Percentiles rank a stretch among this genome's conserved stretches.
Evolutionary conservation across 2,113 vertebrate genomes (phyloP).

Genomic region (Crypturellus undulatus): DNA sequence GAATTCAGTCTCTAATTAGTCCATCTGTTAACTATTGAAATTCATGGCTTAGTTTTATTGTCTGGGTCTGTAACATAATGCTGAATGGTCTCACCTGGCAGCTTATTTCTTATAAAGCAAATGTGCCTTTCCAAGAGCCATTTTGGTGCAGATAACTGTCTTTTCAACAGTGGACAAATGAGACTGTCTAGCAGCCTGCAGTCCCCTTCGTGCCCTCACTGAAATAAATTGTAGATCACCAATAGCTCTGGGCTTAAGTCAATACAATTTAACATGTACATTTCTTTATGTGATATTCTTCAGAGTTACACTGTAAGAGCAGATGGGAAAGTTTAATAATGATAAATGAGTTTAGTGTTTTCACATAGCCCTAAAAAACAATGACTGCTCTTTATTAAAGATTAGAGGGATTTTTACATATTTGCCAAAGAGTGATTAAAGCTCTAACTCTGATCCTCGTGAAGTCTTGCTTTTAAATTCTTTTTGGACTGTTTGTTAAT

Average conservation of each 20-base stretch:
- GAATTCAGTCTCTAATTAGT: constrained; percentile 68
- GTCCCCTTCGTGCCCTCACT: constrained; percentile 49
- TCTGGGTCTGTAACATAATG: constrained; percentile 50
- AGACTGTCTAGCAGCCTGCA: constrained; percentile 53
- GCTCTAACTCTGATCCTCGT: constrained; percentile 11
- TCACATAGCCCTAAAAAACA: constrained; percentile 27
- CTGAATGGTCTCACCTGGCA: constrained; percentile 68
- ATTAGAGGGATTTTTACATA: constrained; percentile 44
- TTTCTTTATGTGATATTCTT: constrained; percentile 55
- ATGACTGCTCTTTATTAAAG: constrained; percentile 47
- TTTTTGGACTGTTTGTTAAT: constrained; percentile 68
- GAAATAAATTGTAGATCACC: constrained; percentile 62
- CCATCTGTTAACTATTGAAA: constrained; percentile 74
- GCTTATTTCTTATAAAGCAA: constrained; percentile 60
- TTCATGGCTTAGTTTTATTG: constrained; percentile 66
- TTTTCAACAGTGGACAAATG: constrained; percentile 61
- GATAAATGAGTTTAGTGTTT: constrained; percentile 59
- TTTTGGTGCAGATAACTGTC: constrained; percentile 67
- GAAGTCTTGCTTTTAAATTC: constrained; percentile 58
- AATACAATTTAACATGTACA: constrained; percentile 62
- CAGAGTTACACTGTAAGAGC: constrained; percentile 2
- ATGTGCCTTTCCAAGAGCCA: constrained; percentile 56
- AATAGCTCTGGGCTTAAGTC: constrained; percentile 61
- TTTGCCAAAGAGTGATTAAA: constrained; percentile 25
- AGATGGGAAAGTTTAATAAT: constrained; percentile 65